These are phyloP conservation scores for Melanargia galathea DNA, from an alignment of 2,888 invertebrate genomes.

Conservation along the genomic window DNA sequence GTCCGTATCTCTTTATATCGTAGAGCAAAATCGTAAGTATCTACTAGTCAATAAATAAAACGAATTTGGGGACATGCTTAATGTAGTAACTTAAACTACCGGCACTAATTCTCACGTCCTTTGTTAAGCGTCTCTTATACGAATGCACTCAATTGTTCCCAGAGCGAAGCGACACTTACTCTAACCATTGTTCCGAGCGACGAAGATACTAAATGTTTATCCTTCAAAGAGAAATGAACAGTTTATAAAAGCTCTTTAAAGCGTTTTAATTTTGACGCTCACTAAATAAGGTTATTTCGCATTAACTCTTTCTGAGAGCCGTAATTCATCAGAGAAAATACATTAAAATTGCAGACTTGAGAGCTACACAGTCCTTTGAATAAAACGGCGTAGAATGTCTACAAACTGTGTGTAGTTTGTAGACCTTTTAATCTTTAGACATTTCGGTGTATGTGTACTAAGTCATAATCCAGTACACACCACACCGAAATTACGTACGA, in stretches of 20 bases:
- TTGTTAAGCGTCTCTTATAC: slow-evolving; percentile 42
- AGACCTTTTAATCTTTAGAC: too few species aligned
- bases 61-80: slow-evolving; percentile 23
- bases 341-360: not conserved
- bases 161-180: slow-evolving; percentile 37
- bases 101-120: slow-evolving; percentile 31
- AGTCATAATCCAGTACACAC: too few species aligned
- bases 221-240: slow-evolving; percentile 38
- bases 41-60: slow-evolving; percentile 8
- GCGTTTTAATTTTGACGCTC: slow-evolving; percentile 31
- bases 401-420: not conserved
- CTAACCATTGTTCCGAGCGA: slow-evolving; percentile 33
- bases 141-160: slow-evolving; percentile 38
- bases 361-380: not conserved
- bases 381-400: not conserved
- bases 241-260: slow-evolving; percentile 32
- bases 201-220: slow-evolving; percentile 36
- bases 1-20: too few species aligned
- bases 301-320: not conserved
- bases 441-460: too few species aligned
- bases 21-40: too few species aligned
- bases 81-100: slow-evolving; percentile 34
- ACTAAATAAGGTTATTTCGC: slow-evolving; percentile 3
- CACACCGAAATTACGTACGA: too few species aligned
- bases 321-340: not conserved